These are phyloP conservation scores for Halcyon badia DNA, from an alignment of 2,797 vertebrate genomes.

Conservation along the genomic window DNA sequence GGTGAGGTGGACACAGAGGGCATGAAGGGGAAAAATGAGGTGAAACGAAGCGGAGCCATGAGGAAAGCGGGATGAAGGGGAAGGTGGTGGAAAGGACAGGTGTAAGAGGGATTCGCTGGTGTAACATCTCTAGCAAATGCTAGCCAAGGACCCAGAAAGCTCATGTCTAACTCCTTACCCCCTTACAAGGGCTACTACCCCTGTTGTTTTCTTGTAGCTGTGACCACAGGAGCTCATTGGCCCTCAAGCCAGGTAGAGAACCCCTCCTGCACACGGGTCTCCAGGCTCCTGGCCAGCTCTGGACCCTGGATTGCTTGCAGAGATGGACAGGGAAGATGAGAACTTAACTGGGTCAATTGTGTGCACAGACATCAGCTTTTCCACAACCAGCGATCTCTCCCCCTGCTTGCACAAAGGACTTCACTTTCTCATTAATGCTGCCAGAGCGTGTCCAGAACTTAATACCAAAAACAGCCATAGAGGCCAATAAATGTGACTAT, in stretches of 20 bases:
- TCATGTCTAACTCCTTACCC: not conserved
- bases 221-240: rapidly evolving
- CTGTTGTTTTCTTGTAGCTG: not conserved
- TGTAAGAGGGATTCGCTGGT: not conserved
- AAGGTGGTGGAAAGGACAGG: not conserved
- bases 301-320: no score
- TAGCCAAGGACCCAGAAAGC: not conserved
- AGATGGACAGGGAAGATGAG: not conserved
- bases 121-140: not conserved
- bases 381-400: not conserved
- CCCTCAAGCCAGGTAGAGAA: not conserved
- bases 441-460: not conserved
- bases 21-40: not conserved
- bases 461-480: not conserved
- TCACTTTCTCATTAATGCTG: not conserved
- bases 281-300: rapidly evolving
- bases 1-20: not conserved
- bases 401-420: not conserved
- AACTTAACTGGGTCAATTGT: not conserved
- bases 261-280: rapidly evolving
- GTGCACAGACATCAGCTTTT: not conserved
- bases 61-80: not conserved
- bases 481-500: not conserved
- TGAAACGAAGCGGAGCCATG: rapidly evolving
- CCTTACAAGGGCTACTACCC: not conserved